Conservation (phyloP, 2,797 vertebrate species). For the Sebastes cheni region DNA sequence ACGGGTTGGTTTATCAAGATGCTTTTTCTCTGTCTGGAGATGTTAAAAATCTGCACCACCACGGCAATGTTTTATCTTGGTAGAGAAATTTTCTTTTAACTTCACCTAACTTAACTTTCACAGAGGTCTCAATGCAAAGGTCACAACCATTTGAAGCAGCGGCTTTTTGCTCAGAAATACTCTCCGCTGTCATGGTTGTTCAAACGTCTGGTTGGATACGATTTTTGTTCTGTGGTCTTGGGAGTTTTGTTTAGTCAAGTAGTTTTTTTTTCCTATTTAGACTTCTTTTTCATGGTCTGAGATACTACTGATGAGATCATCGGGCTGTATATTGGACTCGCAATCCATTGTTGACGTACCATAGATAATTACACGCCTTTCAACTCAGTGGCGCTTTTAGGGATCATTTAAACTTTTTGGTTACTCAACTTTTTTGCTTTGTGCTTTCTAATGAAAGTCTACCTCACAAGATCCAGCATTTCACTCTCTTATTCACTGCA, state of each 20-base stretch:
- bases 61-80: background rate
- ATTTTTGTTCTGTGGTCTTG: background rate
- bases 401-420: slow-evolving; percentile 42
- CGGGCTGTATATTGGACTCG: slow-evolving; percentile 6
- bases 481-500: slow-evolving; percentile 54
- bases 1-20: background rate
- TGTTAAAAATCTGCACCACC: background rate
- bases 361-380: slow-evolving; percentile 23
- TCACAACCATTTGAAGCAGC: background rate
- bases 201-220: background rate
- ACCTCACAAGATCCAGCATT: slow-evolving; percentile 50
- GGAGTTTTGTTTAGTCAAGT: background rate
- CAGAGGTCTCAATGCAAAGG: background rate
- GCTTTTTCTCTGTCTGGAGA: background rate
- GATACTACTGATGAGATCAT: slow-evolving; percentile 25
- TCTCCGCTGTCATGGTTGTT: background rate
- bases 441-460: slow-evolving; percentile 53
- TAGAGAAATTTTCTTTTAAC: background rate
- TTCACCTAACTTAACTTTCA: background rate
- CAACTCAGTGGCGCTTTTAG: slow-evolving; percentile 23
- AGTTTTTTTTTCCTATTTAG: background rate
- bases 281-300: slow-evolving; percentile 2
- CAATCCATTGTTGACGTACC: slow-evolving; percentile 22
- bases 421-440: slow-evolving; percentile 34
- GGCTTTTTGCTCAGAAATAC: background rate